These are phyloP conservation scores for Caenorhabditis doughertyi DNA, from an alignment of 2,888 invertebrate species.

Conservation along the genomic window DNA sequence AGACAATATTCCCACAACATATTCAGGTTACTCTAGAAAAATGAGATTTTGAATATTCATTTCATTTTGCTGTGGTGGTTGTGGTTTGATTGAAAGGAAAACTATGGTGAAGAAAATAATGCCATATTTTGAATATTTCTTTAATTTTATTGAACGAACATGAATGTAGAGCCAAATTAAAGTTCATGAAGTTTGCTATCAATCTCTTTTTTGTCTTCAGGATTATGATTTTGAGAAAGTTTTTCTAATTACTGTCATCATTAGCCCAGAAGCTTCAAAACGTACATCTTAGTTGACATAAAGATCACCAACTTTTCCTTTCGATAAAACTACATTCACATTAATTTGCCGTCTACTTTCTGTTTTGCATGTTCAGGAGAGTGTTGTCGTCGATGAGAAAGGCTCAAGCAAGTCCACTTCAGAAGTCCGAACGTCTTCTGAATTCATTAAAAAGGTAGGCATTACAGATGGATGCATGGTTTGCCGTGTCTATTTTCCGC, in stretches of 20 bases:
- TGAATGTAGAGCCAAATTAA: no score
- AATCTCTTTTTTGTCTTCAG: no score
- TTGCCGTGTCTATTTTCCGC: slow-evolving; percentile 36
- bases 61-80: slow-evolving; percentile 47
- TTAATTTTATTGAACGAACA: no score
- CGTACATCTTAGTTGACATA: no score
- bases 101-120: not conserved
- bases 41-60: not conserved
- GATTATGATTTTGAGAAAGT: no score
- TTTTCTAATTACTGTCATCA: no score
- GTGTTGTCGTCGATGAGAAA: slow-evolving; percentile 30
- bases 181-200: no score
- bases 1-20: not conserved
- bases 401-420: slow-evolving; percentile 43
- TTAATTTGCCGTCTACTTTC: slow-evolving; percentile 28
- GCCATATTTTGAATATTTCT: no score
- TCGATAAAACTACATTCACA: slow-evolving; percentile 26
- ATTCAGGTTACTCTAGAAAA: slow-evolving; percentile 38
- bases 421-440: slow-evolving; percentile 33
- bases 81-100: slow-evolving; percentile 26
- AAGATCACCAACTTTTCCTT: no score
- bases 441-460: slow-evolving; percentile 42
- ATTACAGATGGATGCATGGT: slow-evolving; percentile 54
- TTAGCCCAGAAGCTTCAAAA: no score
- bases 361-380: slow-evolving; percentile 49